phyloP scores from a whole-genome alignment of 1,140 invertebrate species.

The Anastrepha ludens region DNA sequence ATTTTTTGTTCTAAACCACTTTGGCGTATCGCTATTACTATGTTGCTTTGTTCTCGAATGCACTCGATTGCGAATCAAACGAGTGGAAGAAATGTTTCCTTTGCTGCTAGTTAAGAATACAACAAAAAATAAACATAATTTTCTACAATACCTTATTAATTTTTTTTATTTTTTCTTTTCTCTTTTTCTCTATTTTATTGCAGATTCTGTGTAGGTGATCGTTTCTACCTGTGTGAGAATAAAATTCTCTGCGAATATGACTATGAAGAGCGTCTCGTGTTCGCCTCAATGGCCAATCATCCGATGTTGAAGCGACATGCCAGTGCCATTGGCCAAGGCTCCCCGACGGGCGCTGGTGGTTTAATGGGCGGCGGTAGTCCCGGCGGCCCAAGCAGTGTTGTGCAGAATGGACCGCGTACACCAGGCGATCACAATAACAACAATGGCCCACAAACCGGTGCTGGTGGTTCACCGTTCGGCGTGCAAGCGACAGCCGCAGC shows the following conservation, averaged over 20 bases:
- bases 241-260: constrained; percentile 98
- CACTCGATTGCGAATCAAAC: constrained; percentile 61
- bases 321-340: constrained; percentile 73
- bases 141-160: not conserved
- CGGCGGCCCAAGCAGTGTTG: constrained; percentile 57
- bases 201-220: constrained; percentile 97
- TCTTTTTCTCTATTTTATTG: constrained; percentile 62
- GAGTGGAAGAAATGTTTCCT: constrained; percentile 72
- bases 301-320: constrained; percentile 92
- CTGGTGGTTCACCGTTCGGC: constrained; percentile 67
- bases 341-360: constrained; percentile 64
- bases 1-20: constrained; percentile 27
- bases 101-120: not conserved
- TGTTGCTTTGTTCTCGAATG: not conserved
- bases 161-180: not conserved
- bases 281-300: constrained; percentile 93
- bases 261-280: constrained; percentile 94
- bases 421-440: constrained; percentile 72
- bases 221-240: constrained; percentile 97
- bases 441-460: constrained; percentile 69
- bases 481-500: constrained; percentile 68
- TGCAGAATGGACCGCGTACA: constrained; percentile 62
- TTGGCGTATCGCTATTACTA: not conserved
- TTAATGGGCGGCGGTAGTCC: constrained; percentile 58
- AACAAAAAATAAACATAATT: not conserved